phyloP scores from a whole-genome alignment of 2,797 vertebrate genomes.

The Benthosema pterotum region DNA sequence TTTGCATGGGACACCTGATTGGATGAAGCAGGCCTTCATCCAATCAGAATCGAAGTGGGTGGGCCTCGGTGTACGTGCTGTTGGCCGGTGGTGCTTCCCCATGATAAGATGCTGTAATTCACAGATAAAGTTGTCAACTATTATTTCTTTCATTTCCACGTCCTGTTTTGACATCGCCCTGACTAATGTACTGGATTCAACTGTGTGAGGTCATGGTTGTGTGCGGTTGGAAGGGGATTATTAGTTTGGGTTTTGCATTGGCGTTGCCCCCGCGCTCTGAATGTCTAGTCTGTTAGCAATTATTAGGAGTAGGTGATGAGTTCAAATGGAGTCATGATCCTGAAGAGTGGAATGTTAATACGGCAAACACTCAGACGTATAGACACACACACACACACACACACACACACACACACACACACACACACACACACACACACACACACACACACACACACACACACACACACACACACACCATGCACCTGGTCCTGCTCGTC shows the following conservation, averaged over 20 bases:
- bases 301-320: conserved; percentile 33
- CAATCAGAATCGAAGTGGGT: too few relatives aligned
- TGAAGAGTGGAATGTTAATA: conserved; percentile 6
- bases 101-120: too few relatives aligned
- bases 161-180: too few relatives aligned
- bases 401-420: conserved; percentile 21
- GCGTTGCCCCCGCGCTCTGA: background rate
- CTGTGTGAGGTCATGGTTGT: too few relatives aligned
- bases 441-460: conserved; percentile 27
- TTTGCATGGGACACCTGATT: too few relatives aligned
- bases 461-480: conserved; percentile 26
- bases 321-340: conserved; percentile 22
- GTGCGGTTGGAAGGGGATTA: too few relatives aligned
- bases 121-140: too few relatives aligned
- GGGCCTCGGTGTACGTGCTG: too few relatives aligned
- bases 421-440: conserved; percentile 14
- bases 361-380: background rate
- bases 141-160: too few relatives aligned
- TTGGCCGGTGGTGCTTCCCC: too few relatives aligned
- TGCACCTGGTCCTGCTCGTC: conserved; percentile 62
- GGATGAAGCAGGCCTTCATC: too few relatives aligned
- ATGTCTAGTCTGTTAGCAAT: conserved; percentile 12
- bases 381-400: conserved; percentile 17
- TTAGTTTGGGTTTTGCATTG: background rate
- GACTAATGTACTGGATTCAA: too few relatives aligned